phyloP scores from a whole-genome alignment of 2,797 vertebrate species.

The Dicrostonyx torquatus region DNA sequence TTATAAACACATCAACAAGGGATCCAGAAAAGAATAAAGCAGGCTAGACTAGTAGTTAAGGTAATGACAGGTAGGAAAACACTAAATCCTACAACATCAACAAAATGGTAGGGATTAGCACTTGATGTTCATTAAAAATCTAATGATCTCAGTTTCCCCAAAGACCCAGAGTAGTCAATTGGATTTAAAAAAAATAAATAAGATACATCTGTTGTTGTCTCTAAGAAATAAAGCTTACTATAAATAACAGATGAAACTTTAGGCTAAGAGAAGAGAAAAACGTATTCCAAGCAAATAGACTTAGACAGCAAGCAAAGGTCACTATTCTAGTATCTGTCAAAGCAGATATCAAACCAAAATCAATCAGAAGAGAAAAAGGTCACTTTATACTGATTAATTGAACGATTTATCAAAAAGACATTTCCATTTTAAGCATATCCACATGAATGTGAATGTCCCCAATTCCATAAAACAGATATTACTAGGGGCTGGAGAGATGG shows the following conservation, averaged over 20 bases:
- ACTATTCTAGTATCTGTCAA: not conserved
- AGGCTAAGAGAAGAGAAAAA: not conserved
- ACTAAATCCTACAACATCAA: not conserved
- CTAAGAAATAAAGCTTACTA: not conserved
- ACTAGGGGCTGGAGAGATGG: too few relatives aligned
- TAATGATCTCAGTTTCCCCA: not conserved
- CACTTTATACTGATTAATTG: not conserved
- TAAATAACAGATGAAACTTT: not conserved
- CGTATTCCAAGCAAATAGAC: not conserved
- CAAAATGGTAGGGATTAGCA: not conserved
- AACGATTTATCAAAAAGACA: not conserved
- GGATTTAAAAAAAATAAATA: not conserved
- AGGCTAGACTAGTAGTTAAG: not conserved
- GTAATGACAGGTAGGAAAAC: not conserved
- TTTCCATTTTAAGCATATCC: not conserved
- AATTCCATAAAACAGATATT: not conserved
- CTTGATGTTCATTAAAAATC: not conserved
- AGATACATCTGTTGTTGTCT: not conserved
- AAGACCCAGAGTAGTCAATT: not conserved
- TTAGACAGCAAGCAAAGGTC: not conserved
- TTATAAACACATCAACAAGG: not conserved
- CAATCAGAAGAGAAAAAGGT: not conserved
- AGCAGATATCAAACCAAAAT: not conserved
- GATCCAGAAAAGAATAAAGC: not conserved
- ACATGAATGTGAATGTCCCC: not conserved